Evolutionary conservation across 2,797 vertebrate genomes (phyloP).

Genomic region (Phyllotis vaccarum): DNA sequence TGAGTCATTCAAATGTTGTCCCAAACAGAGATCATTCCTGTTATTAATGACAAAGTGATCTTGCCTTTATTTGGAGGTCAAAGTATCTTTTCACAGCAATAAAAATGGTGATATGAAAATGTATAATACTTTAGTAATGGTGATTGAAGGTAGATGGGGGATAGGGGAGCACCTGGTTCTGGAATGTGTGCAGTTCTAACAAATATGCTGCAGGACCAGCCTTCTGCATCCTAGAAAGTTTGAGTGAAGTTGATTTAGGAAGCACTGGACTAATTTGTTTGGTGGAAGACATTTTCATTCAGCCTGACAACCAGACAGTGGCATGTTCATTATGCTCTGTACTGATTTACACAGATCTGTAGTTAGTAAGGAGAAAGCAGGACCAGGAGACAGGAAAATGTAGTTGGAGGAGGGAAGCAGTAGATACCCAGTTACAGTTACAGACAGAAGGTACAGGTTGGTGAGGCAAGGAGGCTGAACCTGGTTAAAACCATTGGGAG

Average conservation of each 20-base stretch:
- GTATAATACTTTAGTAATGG: background rate
- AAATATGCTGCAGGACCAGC: no score
- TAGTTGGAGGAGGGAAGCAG: no score
- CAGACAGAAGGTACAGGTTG: no score
- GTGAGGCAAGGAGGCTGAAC: background rate
- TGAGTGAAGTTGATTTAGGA: background rate
- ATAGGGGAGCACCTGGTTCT: background rate
- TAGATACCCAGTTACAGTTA: background rate
- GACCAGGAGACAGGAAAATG: background rate
- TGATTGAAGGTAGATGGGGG: background rate
- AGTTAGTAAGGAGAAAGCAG: background rate
- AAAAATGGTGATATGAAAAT: background rate
- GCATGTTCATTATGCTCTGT: background rate
- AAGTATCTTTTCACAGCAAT: background rate
- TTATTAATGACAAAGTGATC: no score
- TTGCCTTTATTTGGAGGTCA: no score
- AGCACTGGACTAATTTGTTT: background rate
- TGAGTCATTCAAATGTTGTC: no score
- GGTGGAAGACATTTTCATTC: background rate
- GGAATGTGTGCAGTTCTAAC: background rate
- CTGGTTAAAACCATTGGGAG: background rate
- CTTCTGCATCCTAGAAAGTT: background rate
- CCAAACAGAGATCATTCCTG: no score
- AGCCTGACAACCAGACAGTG: background rate
- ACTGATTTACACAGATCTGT: background rate